A percentile compares a stretch with the other conserved stretches of the same genome.
Conservation (phyloP, 2,888 invertebrate genomes). For the Eupsilia transversa region DNA sequence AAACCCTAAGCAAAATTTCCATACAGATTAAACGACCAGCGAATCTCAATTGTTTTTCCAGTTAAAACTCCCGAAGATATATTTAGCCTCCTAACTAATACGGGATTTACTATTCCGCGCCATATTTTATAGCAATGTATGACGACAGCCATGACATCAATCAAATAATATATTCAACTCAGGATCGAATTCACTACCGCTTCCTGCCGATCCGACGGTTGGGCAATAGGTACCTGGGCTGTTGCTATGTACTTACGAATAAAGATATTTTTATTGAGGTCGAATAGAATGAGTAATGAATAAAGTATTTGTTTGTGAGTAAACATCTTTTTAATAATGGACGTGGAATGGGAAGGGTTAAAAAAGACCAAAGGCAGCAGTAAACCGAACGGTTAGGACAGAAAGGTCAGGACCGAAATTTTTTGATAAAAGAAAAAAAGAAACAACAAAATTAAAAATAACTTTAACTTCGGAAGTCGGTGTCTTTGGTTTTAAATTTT, state of each 20-base stretch:
- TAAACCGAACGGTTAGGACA: not conserved
- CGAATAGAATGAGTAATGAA: constrained; percentile 54
- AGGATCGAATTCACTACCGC: constrained; percentile 86
- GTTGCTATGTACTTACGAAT: constrained; percentile 67
- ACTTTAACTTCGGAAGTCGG: too few relatives aligned
- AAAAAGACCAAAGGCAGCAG: not conserved
- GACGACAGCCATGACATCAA: constrained; percentile 78
- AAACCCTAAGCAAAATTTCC: constrained; percentile 47
- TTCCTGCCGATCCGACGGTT: constrained; percentile 80
- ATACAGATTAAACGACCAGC: constrained; percentile 49
- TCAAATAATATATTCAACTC: constrained; percentile 84
- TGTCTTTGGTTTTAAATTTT: too few relatives aligned
- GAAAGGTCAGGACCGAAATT: not conserved
- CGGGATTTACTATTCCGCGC: constrained; percentile 73
- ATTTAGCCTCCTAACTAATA: constrained; percentile 60
- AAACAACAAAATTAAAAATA: too few relatives aligned
- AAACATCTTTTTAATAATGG: constrained; percentile 38
- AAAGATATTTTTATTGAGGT: constrained; percentile 64
- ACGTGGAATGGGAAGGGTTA: constrained; percentile 3
- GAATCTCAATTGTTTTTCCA: constrained; percentile 61
- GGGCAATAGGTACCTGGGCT: constrained; percentile 65
- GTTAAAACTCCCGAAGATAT: constrained; percentile 52
- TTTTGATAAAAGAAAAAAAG: not conserved
- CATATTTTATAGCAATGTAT: constrained; percentile 76
- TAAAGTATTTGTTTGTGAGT: constrained; percentile 47